Base-by-base conservation (phyloP, 2,888 invertebrate genomes). In the Timema podura region DNA sequence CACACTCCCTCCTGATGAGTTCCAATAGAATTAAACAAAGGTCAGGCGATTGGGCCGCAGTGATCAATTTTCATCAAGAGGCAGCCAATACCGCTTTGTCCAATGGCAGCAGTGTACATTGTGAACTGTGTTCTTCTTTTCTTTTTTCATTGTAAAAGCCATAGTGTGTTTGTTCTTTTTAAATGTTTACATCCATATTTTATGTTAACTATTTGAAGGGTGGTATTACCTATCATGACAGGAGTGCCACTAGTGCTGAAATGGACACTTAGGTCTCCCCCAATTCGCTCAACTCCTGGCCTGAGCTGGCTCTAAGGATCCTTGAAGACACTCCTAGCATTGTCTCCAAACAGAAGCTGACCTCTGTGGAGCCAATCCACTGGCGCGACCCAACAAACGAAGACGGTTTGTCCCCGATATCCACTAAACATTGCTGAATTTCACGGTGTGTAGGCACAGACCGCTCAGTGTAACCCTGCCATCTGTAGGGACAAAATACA, bases 291-390 rank as follows among this genome's bases (percentile, higher is more conserved):
- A 98, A 82, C 77, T 98, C 97, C 48, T 88, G 86, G 9, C 98
- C 98, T 30, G 89, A 91, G 76, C 89, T 90, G 0, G 96, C 93
- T 77, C 90, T 90, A 73, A 97, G 83, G 74, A 98, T 93, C 80
- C 91, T 88, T 67, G 82, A 85, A 66, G 90, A 87, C 0, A 95
- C 85, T 65, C 89, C 88, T 8, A 95, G 82, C 71, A 96, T 83
- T 48, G 91, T 88, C 79, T 95, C 92, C 73, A 99, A 82, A 73
- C 95, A 94, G 84, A 92, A 98, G 81, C 92, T 91, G 13, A 99
- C 95, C 86, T 99, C 99, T 6, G 95, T 94, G 0, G 98, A 98
- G 8, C 99, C 99, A 79, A 99, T 98, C 99, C 99, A 99, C 79
- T 96, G 91, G 71, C 88, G 89, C 0, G 96, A 96, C 44, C 94